A percentile compares a stretch with the other conserved stretches of the same genome.
These are phyloP conservation scores for Leptodirus hochenwartii DNA, from an alignment of 2,888 invertebrate genomes.

Conservation along the genomic window DNA sequence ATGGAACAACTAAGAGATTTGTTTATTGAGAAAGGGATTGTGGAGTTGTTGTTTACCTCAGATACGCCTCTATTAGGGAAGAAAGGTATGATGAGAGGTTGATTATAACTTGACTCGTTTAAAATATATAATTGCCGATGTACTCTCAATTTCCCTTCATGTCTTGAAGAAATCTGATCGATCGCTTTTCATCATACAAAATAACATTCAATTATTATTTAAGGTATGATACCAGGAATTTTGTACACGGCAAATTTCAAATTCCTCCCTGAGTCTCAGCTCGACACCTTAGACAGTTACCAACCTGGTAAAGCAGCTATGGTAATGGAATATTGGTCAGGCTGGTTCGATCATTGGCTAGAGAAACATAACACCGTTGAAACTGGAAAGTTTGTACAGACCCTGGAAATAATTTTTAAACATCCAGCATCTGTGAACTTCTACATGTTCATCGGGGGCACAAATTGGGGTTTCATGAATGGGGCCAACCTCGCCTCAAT, in stretches of 20 bases:
- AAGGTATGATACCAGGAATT: slow-evolving; percentile 9
- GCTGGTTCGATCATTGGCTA: slow-evolving; percentile 41
- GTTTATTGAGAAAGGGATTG: slow-evolving; percentile 23
- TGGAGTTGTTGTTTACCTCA: slow-evolving; percentile 33
- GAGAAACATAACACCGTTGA: slow-evolving; percentile 18
- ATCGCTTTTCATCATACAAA: too few relatives aligned
- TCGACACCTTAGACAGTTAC: slow-evolving; percentile 24
- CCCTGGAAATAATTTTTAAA: slow-evolving; percentile 18
- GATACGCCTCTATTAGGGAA: slow-evolving; percentile 22
- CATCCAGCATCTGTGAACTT: slow-evolving; percentile 47
- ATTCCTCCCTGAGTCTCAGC: slow-evolving; percentile 22
- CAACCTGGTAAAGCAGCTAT: slow-evolving; percentile 33
- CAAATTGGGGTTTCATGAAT: slow-evolving; percentile 52
- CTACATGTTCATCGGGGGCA: slow-evolving; percentile 86
- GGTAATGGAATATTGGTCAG: slow-evolving; percentile 41
- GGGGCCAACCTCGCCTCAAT: slow-evolving; percentile 16
- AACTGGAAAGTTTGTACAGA: slow-evolving; percentile 14
- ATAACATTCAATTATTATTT: too few relatives aligned
- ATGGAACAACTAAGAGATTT: slow-evolving; percentile 25
- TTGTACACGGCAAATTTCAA: slow-evolving; percentile 37
- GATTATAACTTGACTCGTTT: too few relatives aligned
- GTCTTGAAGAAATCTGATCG: too few relatives aligned
- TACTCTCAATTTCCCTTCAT: too few relatives aligned
- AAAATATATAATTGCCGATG: too few relatives aligned
- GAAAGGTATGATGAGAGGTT: slow-evolving; percentile 13